phyloP scores from a whole-genome alignment of 2,797 vertebrate genomes.

The Melanotaenia parkinsoni region DNA sequence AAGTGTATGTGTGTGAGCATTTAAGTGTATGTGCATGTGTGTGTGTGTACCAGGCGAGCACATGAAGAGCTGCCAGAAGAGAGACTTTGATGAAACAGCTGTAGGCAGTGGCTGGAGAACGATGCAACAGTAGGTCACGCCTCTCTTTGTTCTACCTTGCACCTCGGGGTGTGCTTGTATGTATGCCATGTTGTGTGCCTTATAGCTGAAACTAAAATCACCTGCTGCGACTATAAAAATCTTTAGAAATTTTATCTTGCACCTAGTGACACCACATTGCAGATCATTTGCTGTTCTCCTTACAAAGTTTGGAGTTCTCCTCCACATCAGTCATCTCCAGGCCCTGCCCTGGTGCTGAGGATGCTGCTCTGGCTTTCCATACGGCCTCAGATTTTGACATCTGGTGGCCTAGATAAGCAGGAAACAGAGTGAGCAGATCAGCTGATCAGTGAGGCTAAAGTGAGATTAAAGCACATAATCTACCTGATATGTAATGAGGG shows the following conservation, averaged over 20 bases:
- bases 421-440: conserved; percentile 66
- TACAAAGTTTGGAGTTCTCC: conserved; percentile 34
- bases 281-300: conserved; percentile 26
- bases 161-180: conserved; percentile 41
- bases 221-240: conserved; percentile 39
- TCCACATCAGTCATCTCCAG: conserved; percentile 46
- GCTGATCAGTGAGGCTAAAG: conserved; percentile 63
- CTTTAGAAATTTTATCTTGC: conserved; percentile 29
- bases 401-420: conserved; percentile 78
- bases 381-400: conserved; percentile 66
- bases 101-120: conserved; percentile 52
- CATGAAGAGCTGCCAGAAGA: conserved; percentile 58
- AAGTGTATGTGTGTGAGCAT: conserved; percentile 15
- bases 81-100: conserved; percentile 72
- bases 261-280: neutral
- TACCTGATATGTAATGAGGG: conserved; percentile 68
- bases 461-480: conserved; percentile 70
- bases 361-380: conserved; percentile 33
- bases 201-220: conserved; percentile 48
- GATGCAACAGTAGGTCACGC: conserved; percentile 63
- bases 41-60: conserved; percentile 5
- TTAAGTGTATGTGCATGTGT: conserved; percentile 19
- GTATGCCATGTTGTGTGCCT: conserved; percentile 10
- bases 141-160: conserved; percentile 60
- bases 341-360: conserved; percentile 18